phyloP scores from a whole-genome alignment of 2,888 invertebrate genomes.

The Lepidocyrtoides sp. region DNA sequence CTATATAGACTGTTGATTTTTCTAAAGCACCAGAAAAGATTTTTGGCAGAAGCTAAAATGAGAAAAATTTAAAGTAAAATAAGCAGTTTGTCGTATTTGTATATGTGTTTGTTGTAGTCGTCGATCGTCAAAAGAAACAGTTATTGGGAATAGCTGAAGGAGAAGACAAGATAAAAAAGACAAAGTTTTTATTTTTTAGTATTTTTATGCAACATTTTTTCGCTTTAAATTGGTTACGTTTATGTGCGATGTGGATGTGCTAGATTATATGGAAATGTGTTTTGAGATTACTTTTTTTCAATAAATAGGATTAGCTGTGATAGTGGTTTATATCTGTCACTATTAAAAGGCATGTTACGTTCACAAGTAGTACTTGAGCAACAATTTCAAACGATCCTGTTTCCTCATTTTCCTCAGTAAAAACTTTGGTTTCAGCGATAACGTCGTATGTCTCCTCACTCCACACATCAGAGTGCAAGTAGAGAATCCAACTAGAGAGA shows the following conservation, averaged over 20 bases:
- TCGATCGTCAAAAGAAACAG: not conserved
- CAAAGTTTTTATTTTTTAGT: slow-evolving; percentile 14
- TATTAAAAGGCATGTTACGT: slow-evolving; percentile 68
- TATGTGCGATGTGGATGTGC: slow-evolving; percentile 70
- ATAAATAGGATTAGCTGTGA: slow-evolving; percentile 64
- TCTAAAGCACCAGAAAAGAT: slow-evolving; percentile 55
- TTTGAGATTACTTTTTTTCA: slow-evolving; percentile 68
- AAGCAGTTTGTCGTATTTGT: slow-evolving; percentile 40
- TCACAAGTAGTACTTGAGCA: slow-evolving; percentile 70
- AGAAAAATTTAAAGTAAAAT: slow-evolving; percentile 27
- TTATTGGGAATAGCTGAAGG: not conserved
- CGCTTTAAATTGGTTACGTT: slow-evolving; percentile 67
- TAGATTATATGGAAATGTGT: slow-evolving; percentile 72
- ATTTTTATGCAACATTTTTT: slow-evolving; percentile 34
- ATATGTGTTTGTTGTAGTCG: slow-evolving; percentile 3
- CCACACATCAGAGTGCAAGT: not conserved
- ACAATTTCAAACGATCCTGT: slow-evolving; percentile 60
- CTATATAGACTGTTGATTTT: slow-evolving; percentile 74
- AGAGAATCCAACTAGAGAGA: not conserved
- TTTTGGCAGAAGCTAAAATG: slow-evolving; percentile 59
- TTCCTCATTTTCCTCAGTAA: slow-evolving; percentile 50
- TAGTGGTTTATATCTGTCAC: slow-evolving; percentile 76
- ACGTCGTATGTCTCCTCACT: not conserved
- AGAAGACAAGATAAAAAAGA: not conserved
- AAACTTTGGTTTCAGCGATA: slow-evolving; percentile 16